Evolutionary conservation across 1,140 invertebrate genomes (phyloP).

Genomic region (Cataglyphis hispanica): DNA sequence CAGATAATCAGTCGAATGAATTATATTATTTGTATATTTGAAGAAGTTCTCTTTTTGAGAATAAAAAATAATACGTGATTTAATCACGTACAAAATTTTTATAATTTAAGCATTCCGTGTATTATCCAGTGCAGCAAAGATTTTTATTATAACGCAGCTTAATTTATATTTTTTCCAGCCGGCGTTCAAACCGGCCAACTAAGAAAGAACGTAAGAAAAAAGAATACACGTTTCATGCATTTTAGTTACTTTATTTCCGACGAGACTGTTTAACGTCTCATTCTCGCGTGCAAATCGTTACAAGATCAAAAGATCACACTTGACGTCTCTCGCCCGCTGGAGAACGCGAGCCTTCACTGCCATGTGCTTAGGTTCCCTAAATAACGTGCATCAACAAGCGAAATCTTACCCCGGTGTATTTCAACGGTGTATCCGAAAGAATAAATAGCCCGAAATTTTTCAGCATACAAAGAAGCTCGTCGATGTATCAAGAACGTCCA

Average conservation of each 20-base stretch:
- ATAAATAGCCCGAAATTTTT: not conserved
- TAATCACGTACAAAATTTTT: not conserved
- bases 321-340: conserved; percentile 18
- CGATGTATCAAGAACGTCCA: not conserved
- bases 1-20: not conserved
- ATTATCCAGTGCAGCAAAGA: conserved; percentile 21
- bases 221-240: conserved; percentile 49
- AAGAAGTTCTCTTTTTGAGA: not conserved
- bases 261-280: conserved; percentile 39
- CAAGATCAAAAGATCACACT: conserved; percentile 47
- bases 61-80: not conserved
- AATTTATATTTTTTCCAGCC: conserved; percentile 24
- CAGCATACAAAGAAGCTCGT: not conserved
- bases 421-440: not conserved
- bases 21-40: not conserved
- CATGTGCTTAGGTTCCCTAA: conserved; percentile 17
- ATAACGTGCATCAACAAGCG: conserved; percentile 19
- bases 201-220: conserved; percentile 7
- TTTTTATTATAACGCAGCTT: conserved; percentile 33
- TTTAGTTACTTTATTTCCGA: conserved; percentile 32
- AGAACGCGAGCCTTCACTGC: not conserved
- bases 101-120: not conserved
- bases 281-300: conserved; percentile 44
- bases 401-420: not conserved
- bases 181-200: not conserved